These are phyloP conservation scores for Crossocerus cetratus DNA, from an alignment of 2,888 invertebrate species.

Conservation along the genomic window DNA sequence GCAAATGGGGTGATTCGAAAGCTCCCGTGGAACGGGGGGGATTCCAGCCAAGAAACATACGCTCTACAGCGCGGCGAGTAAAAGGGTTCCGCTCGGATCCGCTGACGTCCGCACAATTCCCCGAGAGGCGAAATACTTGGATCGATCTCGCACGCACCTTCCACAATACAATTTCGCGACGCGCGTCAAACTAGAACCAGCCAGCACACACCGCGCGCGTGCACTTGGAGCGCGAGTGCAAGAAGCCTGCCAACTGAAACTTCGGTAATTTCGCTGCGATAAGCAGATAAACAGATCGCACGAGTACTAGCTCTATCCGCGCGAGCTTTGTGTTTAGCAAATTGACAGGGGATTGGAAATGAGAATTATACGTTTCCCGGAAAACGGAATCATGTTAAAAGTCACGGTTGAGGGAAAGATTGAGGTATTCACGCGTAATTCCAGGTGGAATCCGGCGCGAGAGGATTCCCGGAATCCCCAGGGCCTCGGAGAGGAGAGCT, in stretches of 20 bases:
- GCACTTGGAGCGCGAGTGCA: no score
- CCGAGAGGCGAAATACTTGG: neutral
- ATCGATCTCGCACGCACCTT: neutral
- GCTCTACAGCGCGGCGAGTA: neutral
- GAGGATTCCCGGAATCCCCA: no score
- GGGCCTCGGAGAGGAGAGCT: no score
- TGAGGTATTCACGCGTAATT: no score
- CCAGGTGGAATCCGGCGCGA: no score
- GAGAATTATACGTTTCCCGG: no score
- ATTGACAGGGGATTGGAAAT: neutral
- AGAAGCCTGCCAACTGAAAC: no score
- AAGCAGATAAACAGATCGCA: conserved; percentile 18
- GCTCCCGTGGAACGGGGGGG: neutral
- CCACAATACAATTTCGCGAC: neutral
- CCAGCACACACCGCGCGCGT: neutral
- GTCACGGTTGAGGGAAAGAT: no score
- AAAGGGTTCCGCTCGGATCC: neutral
- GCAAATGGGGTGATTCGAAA: neutral
- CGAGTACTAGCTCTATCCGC: conserved; percentile 3
- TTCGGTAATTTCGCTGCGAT: no score
- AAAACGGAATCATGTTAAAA: no score
- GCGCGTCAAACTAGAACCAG: neutral
- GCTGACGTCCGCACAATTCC: neutral
- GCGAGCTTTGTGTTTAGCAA: neutral
- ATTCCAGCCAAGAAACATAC: neutral